Evolutionary conservation across 2,888 invertebrate species (phyloP), one percentile per base, ranked within the genome.

Genomic region (Apamea anceps): DNA sequence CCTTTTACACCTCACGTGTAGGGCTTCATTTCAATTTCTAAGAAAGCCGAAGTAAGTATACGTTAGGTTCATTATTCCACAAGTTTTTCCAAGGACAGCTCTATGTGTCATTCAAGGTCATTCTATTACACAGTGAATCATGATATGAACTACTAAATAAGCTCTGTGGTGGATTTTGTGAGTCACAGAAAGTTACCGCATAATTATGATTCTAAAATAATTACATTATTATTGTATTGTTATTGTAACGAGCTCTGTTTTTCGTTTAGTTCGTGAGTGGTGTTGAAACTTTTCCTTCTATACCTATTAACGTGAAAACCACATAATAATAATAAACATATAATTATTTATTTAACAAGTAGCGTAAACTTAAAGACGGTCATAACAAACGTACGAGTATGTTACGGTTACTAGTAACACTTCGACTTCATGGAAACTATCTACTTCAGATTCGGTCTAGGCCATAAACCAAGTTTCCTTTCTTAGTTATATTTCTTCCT

Each of bases 11-110:
- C 66, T 77, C 45, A 60, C 68, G 28, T 67, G 63, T 81, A 74
- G 4, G 85, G 86, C 72, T 86, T 85, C 85, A 18, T 66, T 71
- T 45, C n/a, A 72, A 78, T 82, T 85, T 72, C 86, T 62, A 75
- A 77, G 82, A 82, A 85, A 13, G 37, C 51, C 72, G 67, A 82
- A 13, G 54, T 74, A 81, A 54, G 13, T 18, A 65, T 18, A 70
- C 12, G 45, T 48, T 28, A 51, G 45, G 45, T 85, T 75, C 68
- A 70, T 85, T 84, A 82, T 72, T 85, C 68, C 63, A 67, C 51
- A 65, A 21, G n/a, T 65, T 63, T 73, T 54, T 62, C 65, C 82
- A 86, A 86, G 84, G 84, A 54, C 86, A 32, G 10, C 5, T 48
- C 48, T 45, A 48, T 83, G 77, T 77, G 67, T 72, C 67, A 86